Evolutionary conservation across 2,888 invertebrate species (phyloP), one percentile per base, ranked within the genome.

Genomic region (Ichneumoninae sp.): DNA sequence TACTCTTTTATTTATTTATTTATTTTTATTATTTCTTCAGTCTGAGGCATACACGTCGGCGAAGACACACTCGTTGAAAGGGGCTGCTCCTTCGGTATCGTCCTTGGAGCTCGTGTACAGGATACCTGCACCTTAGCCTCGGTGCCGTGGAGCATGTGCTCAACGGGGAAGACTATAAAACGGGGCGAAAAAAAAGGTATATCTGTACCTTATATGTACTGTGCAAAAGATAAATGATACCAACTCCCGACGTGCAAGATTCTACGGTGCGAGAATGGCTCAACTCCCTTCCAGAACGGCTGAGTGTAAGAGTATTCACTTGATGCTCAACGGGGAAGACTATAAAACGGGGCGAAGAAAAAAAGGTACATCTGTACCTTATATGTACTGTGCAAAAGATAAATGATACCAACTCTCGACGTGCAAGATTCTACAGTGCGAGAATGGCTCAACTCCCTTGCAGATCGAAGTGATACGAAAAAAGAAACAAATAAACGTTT

Each of bases 41-140:
- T 36, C 65, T 73, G 70, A 73, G 65, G 26, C 54, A 65, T 83
- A 76, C 60, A 80, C 80, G 76, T 80, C 65, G 70, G 50, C 57
- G 57, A 71, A 83, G 80, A 78, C 65, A 83, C 79, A 83, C 80
- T 79, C 75, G 83, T 79, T 79, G 83, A 83, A 80, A 83, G 80
- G 79, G 76, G 80, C 70, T 83, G 80, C 76, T 83, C 57, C 76
- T 50, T 80, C 76, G 76, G 76, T 76, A 66, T 80, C 76, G 83
- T 76, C 83, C 83, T 83, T 80, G 80, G 68, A 75, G 33, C 50
- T 36, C 70, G 52, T 40, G 26, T 76, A 26, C 5, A 57, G 26
- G 22, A 70, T 54, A 76, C 54, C 52, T 71, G 65, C 54, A 75
- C 36, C 33, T 57, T 57, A 22, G 22, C 22, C 26, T 8, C 22